These are phyloP conservation scores for Lepidiolamprologus cunningtoni DNA, from an alignment of 2,113 vertebrate genomes.

Conservation along the genomic window DNA sequence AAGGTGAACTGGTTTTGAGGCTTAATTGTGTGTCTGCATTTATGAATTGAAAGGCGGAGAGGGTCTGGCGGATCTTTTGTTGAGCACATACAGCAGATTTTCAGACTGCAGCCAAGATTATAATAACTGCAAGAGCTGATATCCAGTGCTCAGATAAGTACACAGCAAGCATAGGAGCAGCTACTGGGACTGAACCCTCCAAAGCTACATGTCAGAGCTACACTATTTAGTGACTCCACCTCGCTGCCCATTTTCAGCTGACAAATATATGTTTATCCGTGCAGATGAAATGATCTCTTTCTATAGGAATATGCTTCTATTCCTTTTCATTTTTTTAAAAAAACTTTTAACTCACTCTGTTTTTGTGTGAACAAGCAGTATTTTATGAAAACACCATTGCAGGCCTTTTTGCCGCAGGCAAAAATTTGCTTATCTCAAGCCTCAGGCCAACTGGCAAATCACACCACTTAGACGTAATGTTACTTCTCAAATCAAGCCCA, in stretches of 20 bases:
- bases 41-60: not conserved
- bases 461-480: not conserved
- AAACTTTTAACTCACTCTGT: not conserved
- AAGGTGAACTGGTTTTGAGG: constrained; percentile 39
- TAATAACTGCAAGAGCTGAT: not conserved
- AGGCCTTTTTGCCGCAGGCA: constrained; percentile 4
- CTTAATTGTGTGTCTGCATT: not conserved
- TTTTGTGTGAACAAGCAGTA: not conserved
- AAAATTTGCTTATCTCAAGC: constrained; percentile 16
- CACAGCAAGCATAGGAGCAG: not conserved
- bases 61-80: not conserved
- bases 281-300: not conserved
- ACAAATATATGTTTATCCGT: not conserved
- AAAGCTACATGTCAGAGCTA: not conserved
- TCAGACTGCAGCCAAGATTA: not conserved
- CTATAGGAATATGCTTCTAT: not conserved
- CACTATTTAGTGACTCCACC: not conserved
- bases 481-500: not conserved
- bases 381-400: not conserved
- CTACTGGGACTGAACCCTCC: not conserved
- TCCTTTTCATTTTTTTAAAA: not conserved
- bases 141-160: not conserved
- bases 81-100: not conserved
- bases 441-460: constrained; percentile 13
- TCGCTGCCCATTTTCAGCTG: not conserved